These are phyloP conservation scores for Terrapene triunguis DNA, from an alignment of 2,113 vertebrate species.

Conservation along the genomic window DNA sequence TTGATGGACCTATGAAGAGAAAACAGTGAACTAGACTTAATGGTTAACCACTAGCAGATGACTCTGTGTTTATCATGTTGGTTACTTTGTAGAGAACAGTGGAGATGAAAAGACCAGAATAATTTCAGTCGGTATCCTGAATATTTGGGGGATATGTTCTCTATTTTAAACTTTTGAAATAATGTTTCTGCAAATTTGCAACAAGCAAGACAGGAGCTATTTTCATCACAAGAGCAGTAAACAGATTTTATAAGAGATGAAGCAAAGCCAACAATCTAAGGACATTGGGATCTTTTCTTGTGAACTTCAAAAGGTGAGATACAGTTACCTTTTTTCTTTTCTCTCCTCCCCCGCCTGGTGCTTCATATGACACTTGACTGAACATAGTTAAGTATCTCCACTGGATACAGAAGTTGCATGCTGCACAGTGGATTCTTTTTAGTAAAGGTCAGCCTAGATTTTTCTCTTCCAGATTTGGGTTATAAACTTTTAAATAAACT, in stretches of 20 bases:
- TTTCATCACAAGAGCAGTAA: background rate
- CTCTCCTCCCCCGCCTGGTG: background rate
- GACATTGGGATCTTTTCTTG: background rate
- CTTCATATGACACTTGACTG: background rate
- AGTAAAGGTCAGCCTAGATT: background rate
- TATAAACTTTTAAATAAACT: background rate
- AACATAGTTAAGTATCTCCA: background rate
- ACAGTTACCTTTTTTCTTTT: background rate
- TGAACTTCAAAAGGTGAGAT: accelerated
- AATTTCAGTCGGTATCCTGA: background rate
- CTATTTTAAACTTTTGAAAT: background rate
- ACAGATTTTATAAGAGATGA: background rate
- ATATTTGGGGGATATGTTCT: background rate
- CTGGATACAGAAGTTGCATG: accelerated
- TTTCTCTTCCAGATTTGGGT: background rate
- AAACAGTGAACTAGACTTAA: background rate
- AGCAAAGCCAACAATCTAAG: background rate
- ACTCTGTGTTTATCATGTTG: background rate
- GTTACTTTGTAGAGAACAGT: background rate
- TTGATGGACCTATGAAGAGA: background rate
- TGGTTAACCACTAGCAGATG: background rate
- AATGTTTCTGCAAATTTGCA: background rate
- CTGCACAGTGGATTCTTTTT: background rate
- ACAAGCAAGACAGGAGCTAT: background rate
- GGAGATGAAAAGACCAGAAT: background rate